Base-by-base conservation (phyloP, 2,113 vertebrate genomes). In the Macaca nemestrina region DNA sequence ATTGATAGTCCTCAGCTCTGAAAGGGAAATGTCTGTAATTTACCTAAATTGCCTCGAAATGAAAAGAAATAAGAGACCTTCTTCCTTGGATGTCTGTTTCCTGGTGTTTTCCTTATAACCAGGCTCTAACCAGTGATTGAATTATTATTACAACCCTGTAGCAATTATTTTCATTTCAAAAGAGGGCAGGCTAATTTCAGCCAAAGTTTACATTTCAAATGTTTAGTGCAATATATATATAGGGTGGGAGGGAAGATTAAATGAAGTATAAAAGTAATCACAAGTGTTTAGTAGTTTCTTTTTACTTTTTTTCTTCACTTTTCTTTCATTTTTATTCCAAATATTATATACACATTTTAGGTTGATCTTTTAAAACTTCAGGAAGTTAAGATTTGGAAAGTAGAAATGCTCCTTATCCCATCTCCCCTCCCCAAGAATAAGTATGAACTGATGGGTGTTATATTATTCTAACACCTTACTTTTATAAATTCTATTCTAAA, bases 11-110 rank as follows among this genome's bases (percentile, higher is more conserved):
- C 40, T 96, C 57, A 55, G 55, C 40, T 90, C 80, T 96, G 76
- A 95, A 97, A 95, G 81, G 84, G 86, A 96, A 96, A 97, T 97
- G 57, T 85, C 94, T 97, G 25, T 94, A 93, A 96, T 98, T 97
- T 97, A 87, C 76, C 50, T 97, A 88, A 97, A 97, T 95, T 97
- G 38, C 84, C 84, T 96, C 88, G 75, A 96, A 95, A 96, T 38
- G 61, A 90, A 97, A 94, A 95, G 84, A 96, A 97, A 90, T 93
- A 86, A 94, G 87, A 96, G n/a, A 73, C 84, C 94, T 98, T 80
- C 70, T 96, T 94, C 57, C 45, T 95, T 92, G 75, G 27, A 45
- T 84, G 59, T 76, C 94, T 97, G 72, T 94, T 97, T 88, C 92
- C 78, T 83, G 76, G 72, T 16, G 7, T 89, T 97, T 96, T 92